Evolutionary conservation across 2,888 invertebrate species (phyloP).

Genomic region (Ecdyonurus torrentis): DNA sequence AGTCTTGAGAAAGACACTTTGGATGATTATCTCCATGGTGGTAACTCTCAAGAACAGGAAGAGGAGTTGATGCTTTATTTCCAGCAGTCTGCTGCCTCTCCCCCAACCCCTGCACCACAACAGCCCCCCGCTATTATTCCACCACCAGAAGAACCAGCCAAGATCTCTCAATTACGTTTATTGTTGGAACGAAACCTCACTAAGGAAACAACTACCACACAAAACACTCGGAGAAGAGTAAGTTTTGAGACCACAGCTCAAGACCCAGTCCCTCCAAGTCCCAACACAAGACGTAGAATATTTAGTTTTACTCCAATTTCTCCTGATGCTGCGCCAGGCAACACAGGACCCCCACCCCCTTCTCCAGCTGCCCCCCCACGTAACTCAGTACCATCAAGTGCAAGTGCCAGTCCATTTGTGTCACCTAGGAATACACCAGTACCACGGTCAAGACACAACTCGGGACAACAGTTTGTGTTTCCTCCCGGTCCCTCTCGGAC

Average conservation of each 20-base stretch:
- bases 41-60: conserved; percentile 63
- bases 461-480: conserved; percentile 19
- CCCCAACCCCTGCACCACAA: background rate
- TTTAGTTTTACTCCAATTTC: conserved; percentile 79
- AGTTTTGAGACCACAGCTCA: conserved; percentile 35
- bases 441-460: conserved; percentile 42
- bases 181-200: conserved; percentile 49
- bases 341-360: conserved; percentile 27
- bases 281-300: conserved; percentile 57
- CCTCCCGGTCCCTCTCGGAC: conserved; percentile 7
- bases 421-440: conserved; percentile 64
- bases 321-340: conserved; percentile 32
- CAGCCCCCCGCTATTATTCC: background rate
- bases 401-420: conserved; percentile 62
- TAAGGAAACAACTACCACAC: conserved; percentile 8
- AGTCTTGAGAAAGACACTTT: conserved; percentile 55
- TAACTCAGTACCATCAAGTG: conserved; percentile 42
- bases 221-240: conserved; percentile 29
- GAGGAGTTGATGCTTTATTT: conserved; percentile 74
- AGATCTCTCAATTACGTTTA: conserved; percentile 55
- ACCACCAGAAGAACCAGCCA: conserved; percentile 32
- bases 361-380: conserved; percentile 31
- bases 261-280: conserved; percentile 45
- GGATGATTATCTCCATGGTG: conserved; percentile 63
- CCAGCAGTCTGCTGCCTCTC: conserved; percentile 32